Base-by-base conservation (phyloP, 2,797 vertebrate genomes). In the Pipistrellus pipistrellus region DNA sequence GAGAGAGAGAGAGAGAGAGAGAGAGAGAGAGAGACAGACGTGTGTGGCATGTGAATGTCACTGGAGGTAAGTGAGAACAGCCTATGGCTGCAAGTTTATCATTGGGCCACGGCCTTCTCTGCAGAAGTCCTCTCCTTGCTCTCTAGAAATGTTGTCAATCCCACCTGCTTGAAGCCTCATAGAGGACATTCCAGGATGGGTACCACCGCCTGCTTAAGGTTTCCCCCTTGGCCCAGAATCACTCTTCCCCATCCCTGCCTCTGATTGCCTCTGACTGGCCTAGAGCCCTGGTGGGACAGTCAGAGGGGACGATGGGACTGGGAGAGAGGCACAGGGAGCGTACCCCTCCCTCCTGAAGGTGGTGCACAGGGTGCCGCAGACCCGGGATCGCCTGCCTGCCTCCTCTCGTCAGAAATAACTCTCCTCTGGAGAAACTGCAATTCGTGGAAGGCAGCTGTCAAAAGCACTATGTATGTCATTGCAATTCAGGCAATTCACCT, bases 281-380 rank as follows among this genome's bases (percentile, higher is more conserved):
- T 44, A 8, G 41, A 59, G 59, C 81, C 27, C 44, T 5, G 59
- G 18, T 38, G 38, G 80, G 30, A 20, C 2, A 21, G 57, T 12
- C 9, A 18, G 25, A 2, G 41, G 51, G 21, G 48, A 59, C 21
- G n/a, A n/a, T 0, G 1, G 6, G 30, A 5, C 4, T 82, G 6
- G 3, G 4, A 38, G 44, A 44, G 46, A 44, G 25, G 59, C 53
- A n/a, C 23, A 13, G 64, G 32, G 64, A 51, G 18, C 20, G 2
- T 20, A 32, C 14, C 6, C 2, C 2, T 21, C 41, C 32, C 59
- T 87, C 21, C 32, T 30, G 57, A 20, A 57, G 32, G 15, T 6
- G 32, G 1, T 15, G 59, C 27, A 13, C 30, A 81, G 30, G n/a
- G 3, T 18, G 55, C 66, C 4, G 23, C 13, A 21, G 41, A 35